Conservation (phyloP, 1,140 invertebrate species). For the Hypothenemus hampei region DNA sequence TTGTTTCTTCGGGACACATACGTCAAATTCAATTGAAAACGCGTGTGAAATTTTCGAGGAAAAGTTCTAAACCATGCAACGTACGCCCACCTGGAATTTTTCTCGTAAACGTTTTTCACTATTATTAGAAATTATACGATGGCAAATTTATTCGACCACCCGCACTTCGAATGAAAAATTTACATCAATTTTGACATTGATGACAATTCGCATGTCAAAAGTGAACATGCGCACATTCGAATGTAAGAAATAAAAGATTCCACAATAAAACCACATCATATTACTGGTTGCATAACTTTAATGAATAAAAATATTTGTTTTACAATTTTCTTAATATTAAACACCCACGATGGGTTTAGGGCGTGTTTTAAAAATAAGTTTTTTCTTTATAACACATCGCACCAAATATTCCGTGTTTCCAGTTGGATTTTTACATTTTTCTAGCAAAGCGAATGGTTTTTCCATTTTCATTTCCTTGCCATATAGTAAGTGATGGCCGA, state of each 20-base stretch:
- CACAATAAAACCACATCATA: no score
- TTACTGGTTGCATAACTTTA: no score
- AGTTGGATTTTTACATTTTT: conserved; percentile 51
- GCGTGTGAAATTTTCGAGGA: background rate
- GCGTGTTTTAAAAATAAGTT: conserved; percentile 80
- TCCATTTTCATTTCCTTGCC: conserved; percentile 79
- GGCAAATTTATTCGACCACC: conserved; percentile 11
- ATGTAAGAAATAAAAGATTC: no score
- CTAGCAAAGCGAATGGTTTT: conserved; percentile 79
- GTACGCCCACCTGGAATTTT: conserved; percentile 4
- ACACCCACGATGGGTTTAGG: conserved; percentile 73
- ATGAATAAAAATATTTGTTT: no score
- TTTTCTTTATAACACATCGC: conserved; percentile 74
- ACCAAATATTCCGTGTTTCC: conserved; percentile 59
- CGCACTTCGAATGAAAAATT: conserved; percentile 3
- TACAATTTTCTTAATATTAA: background rate
- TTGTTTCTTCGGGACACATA: background rate
- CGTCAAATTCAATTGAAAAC: no score
- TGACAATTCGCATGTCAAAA: no score
- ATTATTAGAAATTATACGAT: conserved; percentile 8
- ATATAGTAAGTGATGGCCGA: conserved; percentile 87
- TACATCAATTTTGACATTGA: background rate
- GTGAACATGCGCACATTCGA: no score
- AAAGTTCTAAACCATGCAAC: conserved; percentile 2
- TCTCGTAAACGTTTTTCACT: conserved; percentile 3